phyloP scores from a whole-genome alignment of 2,888 invertebrate species.

The Hypercompe scribonia region DNA sequence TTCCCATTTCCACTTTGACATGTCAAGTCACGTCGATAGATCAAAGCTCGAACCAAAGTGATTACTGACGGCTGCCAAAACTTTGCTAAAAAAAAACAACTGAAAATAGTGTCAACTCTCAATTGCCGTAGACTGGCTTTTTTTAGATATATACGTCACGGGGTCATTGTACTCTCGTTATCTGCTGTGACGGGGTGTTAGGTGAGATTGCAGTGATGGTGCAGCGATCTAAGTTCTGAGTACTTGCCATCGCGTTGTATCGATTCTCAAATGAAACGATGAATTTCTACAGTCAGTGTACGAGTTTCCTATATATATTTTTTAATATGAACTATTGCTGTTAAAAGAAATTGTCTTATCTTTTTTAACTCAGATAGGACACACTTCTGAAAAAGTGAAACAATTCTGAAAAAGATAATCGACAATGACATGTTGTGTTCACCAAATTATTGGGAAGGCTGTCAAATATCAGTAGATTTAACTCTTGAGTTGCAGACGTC shows the following conservation, averaged over 20 bases:
- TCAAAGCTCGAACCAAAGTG: conserved; percentile 46
- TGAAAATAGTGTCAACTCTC: conserved; percentile 47
- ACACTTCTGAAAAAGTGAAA: too few relatives aligned
- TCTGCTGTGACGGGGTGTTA: conserved; percentile 22
- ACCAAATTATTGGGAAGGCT: too few relatives aligned
- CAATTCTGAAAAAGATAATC: too few relatives aligned
- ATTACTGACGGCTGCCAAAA: conserved; percentile 47
- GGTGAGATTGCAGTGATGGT: neutral
- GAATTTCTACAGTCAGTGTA: too few relatives aligned
- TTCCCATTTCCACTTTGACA: conserved; percentile 16
- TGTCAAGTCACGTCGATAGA: conserved; percentile 44
- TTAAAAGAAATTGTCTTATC: too few relatives aligned
- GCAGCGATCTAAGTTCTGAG: neutral
- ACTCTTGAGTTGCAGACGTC: too few relatives aligned
- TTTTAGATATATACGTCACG: conserved; percentile 45
- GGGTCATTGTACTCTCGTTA: conserved; percentile 45
- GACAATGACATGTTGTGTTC: too few relatives aligned
- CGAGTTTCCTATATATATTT: too few relatives aligned
- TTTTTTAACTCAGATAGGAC: too few relatives aligned
- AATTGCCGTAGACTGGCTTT: conserved; percentile 43
- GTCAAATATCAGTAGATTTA: too few relatives aligned
- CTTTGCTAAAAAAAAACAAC: conserved; percentile 44
- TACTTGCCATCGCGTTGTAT: neutral
- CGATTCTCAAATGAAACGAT: too few relatives aligned
- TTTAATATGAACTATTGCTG: too few relatives aligned